Conservation (phyloP, 35 echinoderm and acorn worm species). For the Strongylocentrotus purpuratus region DNA sequence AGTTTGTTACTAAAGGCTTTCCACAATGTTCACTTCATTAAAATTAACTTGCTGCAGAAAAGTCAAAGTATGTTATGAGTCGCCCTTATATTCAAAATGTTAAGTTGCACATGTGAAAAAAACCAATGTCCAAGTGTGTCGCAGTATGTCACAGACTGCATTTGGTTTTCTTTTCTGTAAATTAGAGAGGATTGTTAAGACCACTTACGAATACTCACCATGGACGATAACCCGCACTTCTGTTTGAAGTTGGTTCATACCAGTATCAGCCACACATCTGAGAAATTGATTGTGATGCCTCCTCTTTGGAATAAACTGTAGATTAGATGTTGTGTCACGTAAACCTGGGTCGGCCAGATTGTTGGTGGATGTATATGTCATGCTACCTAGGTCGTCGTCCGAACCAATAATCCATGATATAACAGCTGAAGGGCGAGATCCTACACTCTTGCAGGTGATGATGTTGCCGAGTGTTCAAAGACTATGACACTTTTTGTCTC, state of each 20-base stretch:
- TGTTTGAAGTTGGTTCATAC: background rate
- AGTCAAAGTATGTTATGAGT: too few species aligned
- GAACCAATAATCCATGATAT: background rate
- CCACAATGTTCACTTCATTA: too few species aligned
- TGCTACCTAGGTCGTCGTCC: background rate
- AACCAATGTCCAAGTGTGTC: too few species aligned
- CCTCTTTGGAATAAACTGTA: background rate
- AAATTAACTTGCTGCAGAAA: too few species aligned
- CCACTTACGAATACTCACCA: background rate
- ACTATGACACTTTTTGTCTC: background rate
- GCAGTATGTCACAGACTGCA: too few species aligned
- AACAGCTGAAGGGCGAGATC: background rate
- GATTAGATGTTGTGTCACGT: background rate
- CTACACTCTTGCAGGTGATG: background rate
- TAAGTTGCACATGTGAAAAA: too few species aligned
- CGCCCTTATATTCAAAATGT: too few species aligned
- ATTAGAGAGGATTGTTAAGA: too few species aligned
- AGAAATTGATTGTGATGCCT: background rate
- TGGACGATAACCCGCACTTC: background rate
- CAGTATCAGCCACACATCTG: background rate
- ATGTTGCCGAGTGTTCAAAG: background rate
- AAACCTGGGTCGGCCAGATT: background rate
- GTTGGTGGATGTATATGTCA: background rate
- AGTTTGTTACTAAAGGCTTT: too few species aligned
- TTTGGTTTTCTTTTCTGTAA: too few species aligned